A percentile compares a stretch with the other conserved stretches of the same genome.
Conservation (phyloP, 2,797 vertebrate genomes). For the Poecilia picta region DNA sequence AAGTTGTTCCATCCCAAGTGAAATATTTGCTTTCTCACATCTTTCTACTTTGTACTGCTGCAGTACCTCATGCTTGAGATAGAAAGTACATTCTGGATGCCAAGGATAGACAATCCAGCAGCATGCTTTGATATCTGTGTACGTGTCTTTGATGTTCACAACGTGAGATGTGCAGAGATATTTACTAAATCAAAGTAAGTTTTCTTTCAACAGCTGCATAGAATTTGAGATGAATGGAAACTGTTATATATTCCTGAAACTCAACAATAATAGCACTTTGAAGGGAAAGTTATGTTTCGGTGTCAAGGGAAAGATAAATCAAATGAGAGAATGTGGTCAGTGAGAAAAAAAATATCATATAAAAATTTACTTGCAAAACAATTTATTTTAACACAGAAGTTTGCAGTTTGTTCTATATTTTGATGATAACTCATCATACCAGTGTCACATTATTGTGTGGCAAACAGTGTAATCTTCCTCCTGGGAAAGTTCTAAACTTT, state of each 20-base stretch:
- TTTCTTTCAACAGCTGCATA: conserved; percentile 72
- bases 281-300: conserved; percentile 55
- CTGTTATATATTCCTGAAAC: conserved; percentile 59
- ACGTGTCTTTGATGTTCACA: conserved; percentile 73
- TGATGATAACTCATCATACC: neutral
- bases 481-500: neutral
- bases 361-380: neutral
- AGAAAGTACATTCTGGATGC: conserved; percentile 68
- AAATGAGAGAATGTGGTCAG: conserved; percentile 34
- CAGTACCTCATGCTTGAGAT: conserved; percentile 54
- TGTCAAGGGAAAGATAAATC: conserved; percentile 42
- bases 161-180: conserved; percentile 67
- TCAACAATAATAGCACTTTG: conserved; percentile 60
- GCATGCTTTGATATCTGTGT: conserved; percentile 72
- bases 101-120: conserved; percentile 67
- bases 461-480: neutral
- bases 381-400: neutral
- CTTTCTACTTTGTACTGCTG: conserved; percentile 48
- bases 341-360: neutral
- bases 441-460: neutral
- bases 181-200: conserved; percentile 77
- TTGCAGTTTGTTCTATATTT: neutral
- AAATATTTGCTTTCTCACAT: conserved; percentile 61
- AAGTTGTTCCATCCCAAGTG: conserved; percentile 41
- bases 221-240: conserved; percentile 74